Percentiles rank a stretch among this genome's conserved stretches.
Evolutionary conservation across 2,888 invertebrate species (phyloP).

Genomic region (Tortricodes alternella): DNA sequence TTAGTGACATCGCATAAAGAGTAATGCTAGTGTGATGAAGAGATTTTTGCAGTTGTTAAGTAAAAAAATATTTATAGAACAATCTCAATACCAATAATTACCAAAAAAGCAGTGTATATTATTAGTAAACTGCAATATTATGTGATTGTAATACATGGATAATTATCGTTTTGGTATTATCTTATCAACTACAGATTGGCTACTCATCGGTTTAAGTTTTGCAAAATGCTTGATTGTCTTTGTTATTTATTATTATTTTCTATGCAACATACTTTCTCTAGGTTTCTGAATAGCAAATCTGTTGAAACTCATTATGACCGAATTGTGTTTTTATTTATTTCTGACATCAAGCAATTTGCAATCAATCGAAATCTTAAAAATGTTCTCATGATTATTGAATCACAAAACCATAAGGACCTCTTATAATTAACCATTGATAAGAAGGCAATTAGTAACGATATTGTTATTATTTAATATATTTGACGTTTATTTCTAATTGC

Average conservation of each 20-base stretch:
- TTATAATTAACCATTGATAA: constrained; percentile 83
- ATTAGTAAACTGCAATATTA: constrained; percentile 75
- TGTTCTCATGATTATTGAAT: constrained; percentile 63
- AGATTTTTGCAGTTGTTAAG: constrained; percentile 83
- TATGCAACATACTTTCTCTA: constrained; percentile 7
- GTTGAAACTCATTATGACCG: background rate
- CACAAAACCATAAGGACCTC: constrained; percentile 83
- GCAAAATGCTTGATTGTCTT: constrained; percentile 56
- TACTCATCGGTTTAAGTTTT: constrained; percentile 47
- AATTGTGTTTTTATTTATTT: constrained; percentile 24
- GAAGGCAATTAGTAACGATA: constrained; percentile 82
- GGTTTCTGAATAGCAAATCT: constrained; percentile 22
- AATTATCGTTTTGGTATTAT: constrained; percentile 53
- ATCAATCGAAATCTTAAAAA: constrained; percentile 39
- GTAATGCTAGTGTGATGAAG: constrained; percentile 81
- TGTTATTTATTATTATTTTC: constrained; percentile 31
- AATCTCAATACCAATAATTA: constrained; percentile 83
- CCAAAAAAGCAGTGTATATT: constrained; percentile 81
- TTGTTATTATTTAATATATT: constrained; percentile 83
- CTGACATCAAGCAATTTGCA: constrained; percentile 56
- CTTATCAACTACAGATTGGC: constrained; percentile 52
- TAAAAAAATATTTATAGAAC: constrained; percentile 83
- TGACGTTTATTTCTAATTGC: constrained; percentile 81
- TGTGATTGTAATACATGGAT: constrained; percentile 72
- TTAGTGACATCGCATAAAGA: constrained; percentile 80